Percentiles rank a stretch among this genome's conserved stretches.
These are phyloP conservation scores for Melanotaenia maccullochi DNA, from an alignment of 2,797 vertebrate genomes.

Conservation along the genomic window DNA sequence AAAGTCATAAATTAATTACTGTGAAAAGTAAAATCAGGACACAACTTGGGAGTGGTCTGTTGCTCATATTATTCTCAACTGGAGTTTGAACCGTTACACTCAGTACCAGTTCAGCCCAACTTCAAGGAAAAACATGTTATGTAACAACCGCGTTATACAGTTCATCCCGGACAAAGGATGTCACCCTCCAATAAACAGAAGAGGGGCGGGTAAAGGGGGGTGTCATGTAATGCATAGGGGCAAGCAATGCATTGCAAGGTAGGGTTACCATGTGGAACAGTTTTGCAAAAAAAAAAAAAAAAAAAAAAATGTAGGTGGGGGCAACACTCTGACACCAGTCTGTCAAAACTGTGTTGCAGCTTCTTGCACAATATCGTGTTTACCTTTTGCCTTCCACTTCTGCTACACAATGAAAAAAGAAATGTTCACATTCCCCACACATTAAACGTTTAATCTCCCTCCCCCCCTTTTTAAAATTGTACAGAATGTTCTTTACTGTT, in stretches of 20 bases:
- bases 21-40: constrained; percentile 30
- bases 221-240: constrained; percentile 47
- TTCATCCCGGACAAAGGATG: constrained; percentile 60
- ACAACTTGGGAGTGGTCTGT: constrained; percentile 25
- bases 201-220: constrained; percentile 34
- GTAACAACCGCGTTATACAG: constrained; percentile 63
- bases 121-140: constrained; percentile 78
- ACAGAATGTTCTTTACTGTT: constrained; percentile 78
- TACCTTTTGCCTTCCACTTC: background rate
- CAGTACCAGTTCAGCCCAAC: constrained; percentile 25
- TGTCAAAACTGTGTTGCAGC: constrained; percentile 14
- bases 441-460: constrained; percentile 8
- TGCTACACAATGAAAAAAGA: background rate
- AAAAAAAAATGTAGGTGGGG: background rate
- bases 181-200: background rate
- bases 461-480: constrained; percentile 26
- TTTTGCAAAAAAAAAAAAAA: constrained; percentile 23
- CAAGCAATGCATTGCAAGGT: constrained; percentile 16
- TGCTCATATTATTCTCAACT: constrained; percentile 7
- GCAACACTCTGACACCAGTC: background rate
- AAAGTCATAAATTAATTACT: constrained; percentile 34
- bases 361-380: background rate
- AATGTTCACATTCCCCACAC: background rate
- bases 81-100: constrained; percentile 62
- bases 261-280: background rate